These are phyloP conservation scores for Mystacides longicornis DNA, from an alignment of 2,888 invertebrate genomes.

Conservation along the genomic window DNA sequence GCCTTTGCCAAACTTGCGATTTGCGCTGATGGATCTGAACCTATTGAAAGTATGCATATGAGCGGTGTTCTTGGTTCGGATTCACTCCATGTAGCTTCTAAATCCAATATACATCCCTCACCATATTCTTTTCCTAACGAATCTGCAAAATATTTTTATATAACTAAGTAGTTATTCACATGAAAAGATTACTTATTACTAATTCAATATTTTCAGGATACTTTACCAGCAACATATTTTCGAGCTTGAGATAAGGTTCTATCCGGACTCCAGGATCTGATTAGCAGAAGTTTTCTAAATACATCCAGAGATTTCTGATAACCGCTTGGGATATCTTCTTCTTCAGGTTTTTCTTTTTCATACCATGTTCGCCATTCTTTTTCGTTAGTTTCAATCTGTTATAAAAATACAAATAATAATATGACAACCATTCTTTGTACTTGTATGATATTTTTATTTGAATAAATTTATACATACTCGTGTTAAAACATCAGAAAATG, in stretches of 20 bases:
- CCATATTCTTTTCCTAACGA: conserved; percentile 82
- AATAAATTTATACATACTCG: too few relatives aligned
- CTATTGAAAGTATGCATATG: conserved; percentile 88
- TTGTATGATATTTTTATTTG: too few relatives aligned
- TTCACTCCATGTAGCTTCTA: conserved; percentile 85
- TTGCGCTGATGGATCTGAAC: conserved; percentile 95
- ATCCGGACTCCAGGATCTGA: conserved; percentile 94
- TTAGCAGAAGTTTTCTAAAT: conserved; percentile 78
- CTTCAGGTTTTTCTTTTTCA: conserved; percentile 88
- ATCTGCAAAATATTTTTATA: conserved; percentile 45
- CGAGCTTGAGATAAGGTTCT: conserved; percentile 88
- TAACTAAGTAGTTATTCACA: neutral
- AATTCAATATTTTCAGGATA: neutral
- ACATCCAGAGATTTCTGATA: conserved; percentile 81
- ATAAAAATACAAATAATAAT: conserved; percentile 24
- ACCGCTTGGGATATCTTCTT: conserved; percentile 83
- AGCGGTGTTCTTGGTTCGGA: conserved; percentile 84
- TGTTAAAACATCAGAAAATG: conserved; percentile 70
- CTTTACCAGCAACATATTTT: conserved; percentile 74
- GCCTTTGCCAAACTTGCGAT: conserved; percentile 80
- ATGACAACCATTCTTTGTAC: neutral
- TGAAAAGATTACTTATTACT: too few relatives aligned
- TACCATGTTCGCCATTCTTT: conserved; percentile 87
- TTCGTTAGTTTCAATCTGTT: conserved; percentile 80
- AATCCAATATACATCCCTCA: conserved; percentile 84